phyloP scores from a whole-genome alignment of 2,113 vertebrate species.

The Sapayoa aenigma region DNA sequence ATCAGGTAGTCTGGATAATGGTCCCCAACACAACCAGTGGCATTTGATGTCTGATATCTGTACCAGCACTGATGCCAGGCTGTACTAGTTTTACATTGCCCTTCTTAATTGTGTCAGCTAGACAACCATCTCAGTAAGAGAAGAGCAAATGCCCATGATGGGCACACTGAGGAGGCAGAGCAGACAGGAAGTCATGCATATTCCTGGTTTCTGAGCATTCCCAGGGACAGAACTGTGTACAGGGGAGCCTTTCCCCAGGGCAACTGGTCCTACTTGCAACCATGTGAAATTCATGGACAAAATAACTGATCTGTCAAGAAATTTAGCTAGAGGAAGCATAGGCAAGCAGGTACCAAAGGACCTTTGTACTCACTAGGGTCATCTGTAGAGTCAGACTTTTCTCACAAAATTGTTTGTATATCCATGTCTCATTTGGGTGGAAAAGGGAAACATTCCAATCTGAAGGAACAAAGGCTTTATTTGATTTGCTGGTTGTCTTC shows the following conservation, averaged over 20 bases:
- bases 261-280: neutral
- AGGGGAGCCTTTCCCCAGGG: neutral
- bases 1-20: neutral
- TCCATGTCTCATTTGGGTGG: conserved; percentile 46
- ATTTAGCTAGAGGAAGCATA: conserved; percentile 3
- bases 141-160: neutral
- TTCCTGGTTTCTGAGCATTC: neutral
- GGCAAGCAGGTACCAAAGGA: conserved; percentile 34
- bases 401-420: conserved; percentile 65
- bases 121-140: neutral
- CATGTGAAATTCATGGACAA: conserved; percentile 9
- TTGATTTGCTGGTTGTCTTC: conserved; percentile 51
- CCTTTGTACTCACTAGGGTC: conserved; percentile 40
- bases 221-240: neutral
- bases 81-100: neutral
- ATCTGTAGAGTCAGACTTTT: conserved; percentile 43
- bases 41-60: neutral
- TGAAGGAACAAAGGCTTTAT: conserved; percentile 59
- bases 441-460: conserved; percentile 62
- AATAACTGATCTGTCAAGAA: conserved; percentile 47
- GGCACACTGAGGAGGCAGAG: neutral
- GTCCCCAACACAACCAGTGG: neutral
- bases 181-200: neutral
- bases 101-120: neutral
- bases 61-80: neutral